Evolutionary conservation across 1,140 invertebrate species (phyloP).

Genomic region (Euura lappo): DNA sequence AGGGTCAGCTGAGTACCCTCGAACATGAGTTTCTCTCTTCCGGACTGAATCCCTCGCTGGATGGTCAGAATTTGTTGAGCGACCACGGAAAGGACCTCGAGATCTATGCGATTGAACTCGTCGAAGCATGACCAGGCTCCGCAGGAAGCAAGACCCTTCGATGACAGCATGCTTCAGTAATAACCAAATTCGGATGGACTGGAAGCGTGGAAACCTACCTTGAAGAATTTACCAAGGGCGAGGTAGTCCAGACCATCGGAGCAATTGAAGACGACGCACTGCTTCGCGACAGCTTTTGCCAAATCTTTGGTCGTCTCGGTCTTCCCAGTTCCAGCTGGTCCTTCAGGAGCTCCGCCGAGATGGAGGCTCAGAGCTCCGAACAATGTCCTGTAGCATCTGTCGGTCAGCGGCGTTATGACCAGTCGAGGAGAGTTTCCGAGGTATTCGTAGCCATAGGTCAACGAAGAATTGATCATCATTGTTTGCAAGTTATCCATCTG

Average conservation of each 20-base stretch:
- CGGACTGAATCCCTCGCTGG: constrained; percentile 80
- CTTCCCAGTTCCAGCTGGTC: constrained; percentile 94
- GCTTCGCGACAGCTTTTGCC: constrained; percentile 94
- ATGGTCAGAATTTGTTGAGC: constrained; percentile 85
- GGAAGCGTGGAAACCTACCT: constrained; percentile 71
- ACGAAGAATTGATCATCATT: constrained; percentile 89
- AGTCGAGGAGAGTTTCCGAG: constrained; percentile 87
- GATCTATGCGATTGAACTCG: constrained; percentile 88
- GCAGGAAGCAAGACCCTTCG: constrained; percentile 86
- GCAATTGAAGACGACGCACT: constrained; percentile 97
- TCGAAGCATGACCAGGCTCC: constrained; percentile 98
- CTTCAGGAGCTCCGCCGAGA: constrained; percentile 88
- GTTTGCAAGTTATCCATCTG: constrained; percentile 75
- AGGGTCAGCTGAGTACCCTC: constrained; percentile 88
- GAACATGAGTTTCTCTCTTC: constrained; percentile 77
- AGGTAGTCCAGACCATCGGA: constrained; percentile 93
- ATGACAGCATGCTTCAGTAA: constrained; percentile 20
- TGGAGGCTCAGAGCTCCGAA: constrained; percentile 89
- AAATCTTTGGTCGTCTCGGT: constrained; percentile 97
- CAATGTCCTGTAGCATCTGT: constrained; percentile 87
- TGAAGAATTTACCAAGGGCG: constrained; percentile 95
- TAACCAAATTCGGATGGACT: neutral
- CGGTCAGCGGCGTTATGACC: constrained; percentile 88
- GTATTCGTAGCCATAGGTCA: constrained; percentile 95
- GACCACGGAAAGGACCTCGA: constrained; percentile 91